Percentiles rank a stretch among this genome's conserved stretches.
Evolutionary conservation across 2,888 invertebrate species (phyloP).

Genomic region (Helobdella robusta): DNA sequence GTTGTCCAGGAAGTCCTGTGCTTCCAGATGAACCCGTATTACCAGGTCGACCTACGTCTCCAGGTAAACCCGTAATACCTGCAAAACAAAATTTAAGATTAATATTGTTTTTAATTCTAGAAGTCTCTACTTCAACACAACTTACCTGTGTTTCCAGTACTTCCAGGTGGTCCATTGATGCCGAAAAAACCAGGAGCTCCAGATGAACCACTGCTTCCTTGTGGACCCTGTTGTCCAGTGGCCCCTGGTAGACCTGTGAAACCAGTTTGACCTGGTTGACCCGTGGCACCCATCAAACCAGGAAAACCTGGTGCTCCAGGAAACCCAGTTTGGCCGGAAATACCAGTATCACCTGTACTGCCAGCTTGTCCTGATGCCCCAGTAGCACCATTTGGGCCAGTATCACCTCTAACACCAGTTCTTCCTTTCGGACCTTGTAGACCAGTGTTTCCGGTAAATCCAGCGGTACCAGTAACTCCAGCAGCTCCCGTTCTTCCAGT

Average conservation of each 20-base stretch:
- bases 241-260: background rate
- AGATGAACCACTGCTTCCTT: background rate
- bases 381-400: background rate
- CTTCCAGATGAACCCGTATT: slow-evolving; percentile 9
- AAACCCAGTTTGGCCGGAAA: background rate
- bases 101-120: background rate
- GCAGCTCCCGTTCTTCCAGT: background rate
- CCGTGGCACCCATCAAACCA: slow-evolving; percentile 20
- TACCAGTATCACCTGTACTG: background rate
- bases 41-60: too few relatives aligned
- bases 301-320: background rate
- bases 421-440: background rate
- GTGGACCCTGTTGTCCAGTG: background rate
- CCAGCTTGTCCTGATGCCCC: background rate
- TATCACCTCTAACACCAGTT: background rate
- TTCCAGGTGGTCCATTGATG: background rate
- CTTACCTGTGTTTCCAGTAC: background rate
- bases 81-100: background rate
- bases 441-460: too few relatives aligned
- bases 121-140: background rate
- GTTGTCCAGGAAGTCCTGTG: background rate
- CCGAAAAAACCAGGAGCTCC: slow-evolving; percentile 8
- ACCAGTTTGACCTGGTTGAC: slow-evolving; percentile 32
- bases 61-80: background rate
- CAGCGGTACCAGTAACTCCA: background rate